Evolutionary conservation across 2,888 invertebrate species (phyloP).

Genomic region (Hyles lineata): DNA sequence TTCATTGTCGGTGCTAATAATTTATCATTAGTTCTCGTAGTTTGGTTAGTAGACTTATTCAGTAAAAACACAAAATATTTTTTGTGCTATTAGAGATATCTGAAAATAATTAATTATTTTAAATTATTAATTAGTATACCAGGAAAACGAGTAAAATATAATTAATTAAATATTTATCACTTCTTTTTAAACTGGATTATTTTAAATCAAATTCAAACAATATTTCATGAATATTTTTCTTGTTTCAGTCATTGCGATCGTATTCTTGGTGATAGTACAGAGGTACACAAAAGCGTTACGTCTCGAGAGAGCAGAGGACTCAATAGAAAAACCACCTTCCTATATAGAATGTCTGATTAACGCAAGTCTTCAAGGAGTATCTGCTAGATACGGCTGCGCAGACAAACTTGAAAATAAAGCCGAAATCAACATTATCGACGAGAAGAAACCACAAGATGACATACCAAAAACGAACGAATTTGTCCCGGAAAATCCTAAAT

Average conservation of each 20-base stretch:
- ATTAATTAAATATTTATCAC: background rate
- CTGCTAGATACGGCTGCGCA: background rate
- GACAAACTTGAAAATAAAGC: constrained; percentile 41
- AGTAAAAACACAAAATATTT: no score
- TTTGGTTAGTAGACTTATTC: no score
- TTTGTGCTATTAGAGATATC: no score
- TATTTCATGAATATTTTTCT: constrained; percentile 15
- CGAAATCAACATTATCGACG: constrained; percentile 42
- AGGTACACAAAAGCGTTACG: constrained; percentile 56
- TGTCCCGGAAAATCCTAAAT: background rate
- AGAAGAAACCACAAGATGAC: constrained; percentile 44
- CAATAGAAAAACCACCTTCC: constrained; percentile 62
- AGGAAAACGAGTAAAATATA: background rate
- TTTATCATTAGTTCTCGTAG: no score
- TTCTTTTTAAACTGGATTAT: background rate
- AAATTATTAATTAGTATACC: no score
- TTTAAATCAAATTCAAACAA: background rate
- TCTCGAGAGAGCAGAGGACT: constrained; percentile 47
- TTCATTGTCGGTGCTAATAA: no score
- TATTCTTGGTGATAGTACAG: constrained; percentile 57
- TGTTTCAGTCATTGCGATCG: constrained; percentile 57
- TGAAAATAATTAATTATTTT: no score
- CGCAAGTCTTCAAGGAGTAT: constrained; percentile 35
- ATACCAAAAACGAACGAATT: constrained; percentile 35
- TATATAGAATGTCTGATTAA: constrained; percentile 67